Evolutionary conservation across 2,888 invertebrate genomes (phyloP).

Genomic region (Embidobia sp.): DNA sequence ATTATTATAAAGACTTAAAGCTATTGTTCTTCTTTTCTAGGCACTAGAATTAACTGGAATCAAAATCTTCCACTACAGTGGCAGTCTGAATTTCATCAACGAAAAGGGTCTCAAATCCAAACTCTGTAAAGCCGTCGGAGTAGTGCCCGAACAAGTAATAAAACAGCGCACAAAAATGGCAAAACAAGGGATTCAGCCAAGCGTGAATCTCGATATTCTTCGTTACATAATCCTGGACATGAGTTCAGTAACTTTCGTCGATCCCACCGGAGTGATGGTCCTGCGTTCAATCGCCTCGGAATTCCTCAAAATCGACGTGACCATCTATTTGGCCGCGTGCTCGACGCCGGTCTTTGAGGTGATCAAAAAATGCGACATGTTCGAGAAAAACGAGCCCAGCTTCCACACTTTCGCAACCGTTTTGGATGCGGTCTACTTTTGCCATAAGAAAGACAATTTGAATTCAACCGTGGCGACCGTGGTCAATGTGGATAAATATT

Average conservation of each 20-base stretch:
- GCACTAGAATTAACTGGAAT: slow-evolving; percentile 83
- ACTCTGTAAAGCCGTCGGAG: slow-evolving; percentile 82
- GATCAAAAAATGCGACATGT: slow-evolving; percentile 78
- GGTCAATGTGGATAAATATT: slow-evolving; percentile 28
- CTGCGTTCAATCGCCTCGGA: slow-evolving; percentile 83
- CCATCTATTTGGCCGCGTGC: slow-evolving; percentile 83
- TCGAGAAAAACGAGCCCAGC: slow-evolving; percentile 76
- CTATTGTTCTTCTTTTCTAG: slow-evolving; percentile 24
- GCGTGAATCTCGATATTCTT: slow-evolving; percentile 68
- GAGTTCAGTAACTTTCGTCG: slow-evolving; percentile 85
- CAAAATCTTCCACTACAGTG: slow-evolving; percentile 87
- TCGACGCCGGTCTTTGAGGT: slow-evolving; percentile 80
- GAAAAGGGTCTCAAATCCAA: slow-evolving; percentile 83
- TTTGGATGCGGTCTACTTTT: slow-evolving; percentile 85
- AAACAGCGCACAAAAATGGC: slow-evolving; percentile 79
- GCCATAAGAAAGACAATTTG: slow-evolving; percentile 64
- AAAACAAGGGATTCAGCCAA: slow-evolving; percentile 71
- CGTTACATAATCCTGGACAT: slow-evolving; percentile 84
- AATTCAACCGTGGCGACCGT: not conserved
- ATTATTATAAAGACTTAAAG: too few species aligned
- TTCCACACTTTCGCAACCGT: slow-evolving; percentile 84
- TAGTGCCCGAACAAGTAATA: slow-evolving; percentile 82
- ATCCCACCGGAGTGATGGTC: slow-evolving; percentile 85
- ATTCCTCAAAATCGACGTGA: slow-evolving; percentile 82
- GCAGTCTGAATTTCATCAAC: slow-evolving; percentile 87